Percentiles rank a stretch among this genome's conserved stretches.
Conservation (phyloP, 2,113 vertebrate genomes). For the Petrocephalus zakoni region DNA sequence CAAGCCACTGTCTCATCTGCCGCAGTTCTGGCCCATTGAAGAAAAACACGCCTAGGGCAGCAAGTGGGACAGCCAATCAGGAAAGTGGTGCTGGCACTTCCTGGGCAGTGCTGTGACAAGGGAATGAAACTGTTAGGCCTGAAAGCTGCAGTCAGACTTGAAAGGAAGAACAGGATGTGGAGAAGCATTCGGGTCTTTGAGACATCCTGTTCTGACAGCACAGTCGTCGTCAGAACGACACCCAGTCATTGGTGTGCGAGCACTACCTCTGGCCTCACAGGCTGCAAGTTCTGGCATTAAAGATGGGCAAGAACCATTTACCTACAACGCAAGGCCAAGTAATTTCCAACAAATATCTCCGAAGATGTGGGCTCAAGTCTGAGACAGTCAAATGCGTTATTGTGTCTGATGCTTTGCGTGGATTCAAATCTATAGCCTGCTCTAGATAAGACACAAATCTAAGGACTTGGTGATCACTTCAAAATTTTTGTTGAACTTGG, state of each 20-base stretch:
- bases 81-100: neutral
- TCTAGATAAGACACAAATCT: neutral
- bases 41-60: neutral
- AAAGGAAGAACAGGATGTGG: neutral
- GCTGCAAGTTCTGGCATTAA: neutral
- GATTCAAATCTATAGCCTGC: neutral
- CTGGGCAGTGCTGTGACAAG: neutral
- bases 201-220: neutral
- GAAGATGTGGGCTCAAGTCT: neutral
- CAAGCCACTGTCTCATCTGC: neutral
- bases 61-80: neutral
- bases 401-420: neutral
- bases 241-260: neutral
- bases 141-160: neutral
- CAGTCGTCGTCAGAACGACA: neutral
- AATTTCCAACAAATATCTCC: neutral
- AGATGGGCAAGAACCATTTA: neutral
- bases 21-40: neutral
- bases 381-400: neutral
- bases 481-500: neutral
- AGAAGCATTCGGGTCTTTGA: neutral
- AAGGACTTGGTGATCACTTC: neutral
- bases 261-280: neutral
- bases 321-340: neutral
- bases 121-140: neutral